These are phyloP conservation scores for Ophiodon elongatus DNA, from an alignment of 2,113 vertebrate genomes.

Conservation along the genomic window DNA sequence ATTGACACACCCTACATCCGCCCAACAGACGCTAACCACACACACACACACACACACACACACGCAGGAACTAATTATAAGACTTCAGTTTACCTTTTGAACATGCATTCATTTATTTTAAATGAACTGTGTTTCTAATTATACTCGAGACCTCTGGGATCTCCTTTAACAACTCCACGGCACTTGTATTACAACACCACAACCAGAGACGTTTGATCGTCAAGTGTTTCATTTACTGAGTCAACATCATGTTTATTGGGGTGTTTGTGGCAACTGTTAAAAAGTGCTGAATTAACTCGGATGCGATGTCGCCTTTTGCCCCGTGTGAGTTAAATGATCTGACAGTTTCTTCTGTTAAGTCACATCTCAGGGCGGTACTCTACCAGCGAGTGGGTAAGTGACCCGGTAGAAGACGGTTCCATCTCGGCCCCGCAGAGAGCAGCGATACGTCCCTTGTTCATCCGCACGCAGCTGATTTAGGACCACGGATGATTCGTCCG, in stretches of 20 bases:
- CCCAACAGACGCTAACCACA: not conserved
- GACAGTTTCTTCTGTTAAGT: not conserved
- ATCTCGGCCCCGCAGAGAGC: slow-evolving; percentile 68
- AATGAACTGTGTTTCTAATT: not conserved
- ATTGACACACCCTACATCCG: not conserved
- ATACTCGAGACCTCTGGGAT: not conserved
- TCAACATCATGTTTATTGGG: not conserved
- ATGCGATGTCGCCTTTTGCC: not conserved
- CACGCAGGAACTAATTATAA: not conserved
- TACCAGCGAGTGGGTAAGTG: slow-evolving; percentile 74
- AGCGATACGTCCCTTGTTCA: slow-evolving; percentile 79
- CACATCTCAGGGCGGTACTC: not conserved
- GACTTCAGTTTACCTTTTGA: not conserved
- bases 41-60: not conserved
- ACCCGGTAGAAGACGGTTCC: slow-evolving; percentile 68
- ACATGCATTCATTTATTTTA: not conserved
- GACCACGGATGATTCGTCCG: slow-evolving; percentile 74
- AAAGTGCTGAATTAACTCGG: not conserved
- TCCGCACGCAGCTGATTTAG: slow-evolving; percentile 79
- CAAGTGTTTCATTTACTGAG: not conserved
- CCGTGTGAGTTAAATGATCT: not conserved
- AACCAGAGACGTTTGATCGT: not conserved
- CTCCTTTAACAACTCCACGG: not conserved
- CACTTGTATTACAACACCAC: not conserved
- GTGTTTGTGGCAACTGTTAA: not conserved